Conservation (phyloP, 92 coral and sea anemone species). For the Palythoa grandiflora region DNA sequence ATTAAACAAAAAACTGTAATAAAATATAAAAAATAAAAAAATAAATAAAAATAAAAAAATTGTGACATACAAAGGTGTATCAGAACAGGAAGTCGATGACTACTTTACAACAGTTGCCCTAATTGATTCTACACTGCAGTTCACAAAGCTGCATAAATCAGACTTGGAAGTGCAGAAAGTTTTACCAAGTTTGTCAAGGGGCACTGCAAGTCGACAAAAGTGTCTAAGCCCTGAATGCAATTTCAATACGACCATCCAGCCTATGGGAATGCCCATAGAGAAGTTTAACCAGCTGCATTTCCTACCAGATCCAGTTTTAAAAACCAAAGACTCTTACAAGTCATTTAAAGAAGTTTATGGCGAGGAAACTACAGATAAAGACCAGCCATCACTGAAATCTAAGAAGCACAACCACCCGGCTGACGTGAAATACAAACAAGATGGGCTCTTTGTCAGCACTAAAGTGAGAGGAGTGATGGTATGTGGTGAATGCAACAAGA, state of each 20-base stretch:
- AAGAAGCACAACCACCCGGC: not conserved
- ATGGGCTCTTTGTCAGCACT: not conserved
- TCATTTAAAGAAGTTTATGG: constrained; percentile 11
- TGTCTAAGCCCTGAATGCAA: not conserved
- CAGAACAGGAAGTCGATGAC: constrained; percentile 14
- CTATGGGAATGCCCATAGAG: not conserved
- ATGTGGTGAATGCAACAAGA: constrained; percentile 13
- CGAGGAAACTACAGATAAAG: not conserved
- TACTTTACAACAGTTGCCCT: not conserved
- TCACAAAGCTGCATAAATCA: constrained; percentile 3
- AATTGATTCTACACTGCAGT: not conserved
- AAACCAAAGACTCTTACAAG: not conserved
- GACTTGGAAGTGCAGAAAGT: not conserved
- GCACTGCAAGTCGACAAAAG: not conserved
- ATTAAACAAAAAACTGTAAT: no score
- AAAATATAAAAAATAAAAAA: no score
- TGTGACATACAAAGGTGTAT: no score
- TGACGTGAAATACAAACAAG: not conserved
- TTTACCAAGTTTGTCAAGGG: constrained; percentile 17
- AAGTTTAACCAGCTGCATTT: not conserved
- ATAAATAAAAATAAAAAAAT: no score
- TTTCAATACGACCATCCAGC: not conserved
- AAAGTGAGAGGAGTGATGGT: not conserved
- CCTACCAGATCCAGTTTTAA: constrained; percentile 13
- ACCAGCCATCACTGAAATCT: not conserved